Base-by-base conservation (phyloP, 2,888 invertebrate genomes). In the Drosophila meridionalis region DNA sequence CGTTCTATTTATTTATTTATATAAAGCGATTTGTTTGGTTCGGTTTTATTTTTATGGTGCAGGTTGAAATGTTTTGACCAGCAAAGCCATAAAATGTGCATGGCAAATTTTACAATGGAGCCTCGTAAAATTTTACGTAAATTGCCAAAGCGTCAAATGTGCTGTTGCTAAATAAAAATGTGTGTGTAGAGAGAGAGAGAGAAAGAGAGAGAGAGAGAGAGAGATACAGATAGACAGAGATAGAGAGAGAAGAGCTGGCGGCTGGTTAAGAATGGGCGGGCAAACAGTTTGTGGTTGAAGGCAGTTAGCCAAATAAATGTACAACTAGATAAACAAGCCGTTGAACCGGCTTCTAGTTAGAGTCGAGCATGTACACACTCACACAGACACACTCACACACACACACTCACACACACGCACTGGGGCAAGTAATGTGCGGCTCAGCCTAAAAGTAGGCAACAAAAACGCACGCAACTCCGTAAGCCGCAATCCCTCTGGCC, bases 221-320 rank as follows among this genome's bases (percentile, higher is more conserved):
- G 14, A 30, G 20, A 20, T 20, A 20, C 20, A 34, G 36, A 6
- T 20, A 4, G 32, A 47, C 7, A 14, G 28, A 47, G 47, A 28
- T 7, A 30, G 28, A 26, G 28, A 4, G 28, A 5, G 50, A n/a
- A 4, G 26, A 20, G 36, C 7, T 6, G n/a, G 32, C 48, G 32
- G 53, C 2, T 3, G 26, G 59, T 53, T 40, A 58, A 63, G 58
- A 66, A 42, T 66, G 53, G 42, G 60, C n/a, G 56, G 57, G 34
- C 40, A 64, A 78, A 79, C 76, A 67, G 75, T 80, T 85, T 89
- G 89, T 59, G 84, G 84, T 76, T 81, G 42, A 86, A 86, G 89
- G 89, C 87, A 83, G 89, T 83, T 87, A 81, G 89, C 89, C 81
- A 84, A 84, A 84, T 84, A 87, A 89, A 85, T 85, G 84, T 87